phyloP scores from a whole-genome alignment of 2,797 vertebrate species.

The Hypotaenidia okinawae region DNA sequence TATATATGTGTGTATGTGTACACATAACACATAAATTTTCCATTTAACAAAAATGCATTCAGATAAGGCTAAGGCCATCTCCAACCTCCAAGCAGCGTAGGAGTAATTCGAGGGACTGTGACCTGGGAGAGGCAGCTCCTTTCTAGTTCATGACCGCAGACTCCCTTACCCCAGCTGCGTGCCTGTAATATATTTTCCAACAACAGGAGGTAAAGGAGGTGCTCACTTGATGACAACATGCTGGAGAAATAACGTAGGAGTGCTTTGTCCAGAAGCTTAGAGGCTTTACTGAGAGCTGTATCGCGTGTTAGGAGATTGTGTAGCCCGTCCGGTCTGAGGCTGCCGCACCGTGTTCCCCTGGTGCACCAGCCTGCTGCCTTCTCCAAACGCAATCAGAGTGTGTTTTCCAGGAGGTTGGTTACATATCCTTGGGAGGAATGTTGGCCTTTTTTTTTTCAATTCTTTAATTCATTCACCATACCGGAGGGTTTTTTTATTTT shows the following conservation, averaged over 20 bases:
- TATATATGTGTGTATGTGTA: background rate
- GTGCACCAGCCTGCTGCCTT: background rate
- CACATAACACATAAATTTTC: background rate
- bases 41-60: background rate
- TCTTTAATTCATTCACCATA: background rate
- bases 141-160: background rate
- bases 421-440: background rate
- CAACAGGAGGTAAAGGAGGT: background rate
- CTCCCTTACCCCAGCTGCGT: background rate
- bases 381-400: background rate
- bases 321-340: background rate
- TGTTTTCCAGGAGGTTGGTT: conserved; percentile 15
- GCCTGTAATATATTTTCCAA: background rate
- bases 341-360: accelerated
- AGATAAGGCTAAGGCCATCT: background rate
- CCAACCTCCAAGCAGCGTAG: background rate
- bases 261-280: background rate
- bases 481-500: background rate
- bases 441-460: background rate
- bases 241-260: background rate
- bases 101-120: background rate
- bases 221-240: background rate
- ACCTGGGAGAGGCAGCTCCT: background rate
- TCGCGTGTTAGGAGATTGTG: accelerated
- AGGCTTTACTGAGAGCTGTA: background rate